Percentiles rank a stretch among this genome's conserved stretches.
Evolutionary conservation across 2,113 vertebrate genomes (phyloP).

Genomic region (Centropus unirufus): DNA sequence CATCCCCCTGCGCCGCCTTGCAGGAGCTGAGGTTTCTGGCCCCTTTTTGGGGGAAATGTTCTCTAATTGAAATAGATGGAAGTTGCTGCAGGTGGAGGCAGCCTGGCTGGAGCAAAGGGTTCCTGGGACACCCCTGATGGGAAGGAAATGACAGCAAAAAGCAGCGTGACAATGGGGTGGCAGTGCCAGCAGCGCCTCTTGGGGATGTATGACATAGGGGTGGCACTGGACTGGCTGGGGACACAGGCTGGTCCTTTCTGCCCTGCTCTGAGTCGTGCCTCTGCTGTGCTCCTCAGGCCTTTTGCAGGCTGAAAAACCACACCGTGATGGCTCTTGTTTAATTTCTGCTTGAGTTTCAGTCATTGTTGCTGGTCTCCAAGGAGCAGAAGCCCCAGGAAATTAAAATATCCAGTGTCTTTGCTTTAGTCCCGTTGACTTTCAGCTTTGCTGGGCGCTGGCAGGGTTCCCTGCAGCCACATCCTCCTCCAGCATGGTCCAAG

Average conservation of each 20-base stretch:
- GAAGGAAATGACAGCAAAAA: background rate
- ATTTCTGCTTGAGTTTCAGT: background rate
- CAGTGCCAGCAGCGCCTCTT: background rate
- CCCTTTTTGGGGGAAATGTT: background rate
- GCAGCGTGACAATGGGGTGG: accelerated
- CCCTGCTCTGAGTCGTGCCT: accelerated
- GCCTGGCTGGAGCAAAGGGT: background rate
- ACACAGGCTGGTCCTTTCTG: background rate
- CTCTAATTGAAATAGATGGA: background rate
- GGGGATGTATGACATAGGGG: background rate
- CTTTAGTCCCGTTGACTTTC: background rate
- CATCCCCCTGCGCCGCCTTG: accelerated
- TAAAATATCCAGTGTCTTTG: background rate
- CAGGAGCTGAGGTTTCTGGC: background rate
- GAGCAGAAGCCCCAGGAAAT: background rate
- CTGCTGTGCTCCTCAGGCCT: background rate
- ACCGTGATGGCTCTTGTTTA: background rate
- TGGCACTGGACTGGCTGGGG: background rate
- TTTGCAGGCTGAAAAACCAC: background rate
- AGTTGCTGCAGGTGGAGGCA: background rate
- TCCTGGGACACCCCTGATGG: background rate
- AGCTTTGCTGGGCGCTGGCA: background rate
- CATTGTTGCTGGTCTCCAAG: background rate
- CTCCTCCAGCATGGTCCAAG: background rate
- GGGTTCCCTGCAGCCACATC: background rate